Base-by-base conservation (phyloP, 2,888 invertebrate genomes). In the Leucoptera coffeella region DNA sequence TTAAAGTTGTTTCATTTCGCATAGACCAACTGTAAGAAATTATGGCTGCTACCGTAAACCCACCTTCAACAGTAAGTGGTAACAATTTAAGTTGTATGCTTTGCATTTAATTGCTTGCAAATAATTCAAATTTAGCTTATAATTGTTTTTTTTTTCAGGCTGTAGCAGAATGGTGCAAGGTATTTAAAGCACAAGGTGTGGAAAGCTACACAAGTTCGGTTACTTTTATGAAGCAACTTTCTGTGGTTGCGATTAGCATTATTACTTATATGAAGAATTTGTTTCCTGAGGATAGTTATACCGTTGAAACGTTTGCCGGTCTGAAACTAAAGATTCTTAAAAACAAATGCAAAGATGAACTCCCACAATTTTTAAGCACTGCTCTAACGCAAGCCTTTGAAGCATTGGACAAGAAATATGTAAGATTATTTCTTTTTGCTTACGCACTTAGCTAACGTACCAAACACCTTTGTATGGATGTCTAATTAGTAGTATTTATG, bases 341-440 rank as follows among this genome's bases (percentile, higher is more conserved):
- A 34, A 47, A 49, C 25, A 48, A 46, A 26, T 62, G 62, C 30
- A 38, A 34, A 1, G 47, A 65, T 29, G 57, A 57, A 21, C 26
- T 48, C 4, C 60, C 61, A 0, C 54, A 62, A 29, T 64, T 61
- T 22, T 32, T 64, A 2, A 57, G 49, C 30, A 47, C 52, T 1
- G 42, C 56, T 2, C 33, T 67, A 7, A 40, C 33, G 4, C 50
- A 56, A 29, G 55, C 62, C n/a, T 62, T 60, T 31, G 57, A 62
- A 8, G 65, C 67, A 2, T 50, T 67, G 24, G 61, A 65, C 25
- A 62, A 60, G 30, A 56, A 56, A 59, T 65, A 59, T 36, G 65
- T 65, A 38, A 52, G 59, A 43, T 17, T n/a, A n/a, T n/a, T n/a
- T n/a, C n/a, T n/a, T n/a, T n/a, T n/a, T n/a, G n/a, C n/a, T n/a